Percentiles rank a stretch among this genome's conserved stretches.
These are phyloP conservation scores for Buathra laborator DNA, from an alignment of 2,888 invertebrate species.

Conservation along the genomic window DNA sequence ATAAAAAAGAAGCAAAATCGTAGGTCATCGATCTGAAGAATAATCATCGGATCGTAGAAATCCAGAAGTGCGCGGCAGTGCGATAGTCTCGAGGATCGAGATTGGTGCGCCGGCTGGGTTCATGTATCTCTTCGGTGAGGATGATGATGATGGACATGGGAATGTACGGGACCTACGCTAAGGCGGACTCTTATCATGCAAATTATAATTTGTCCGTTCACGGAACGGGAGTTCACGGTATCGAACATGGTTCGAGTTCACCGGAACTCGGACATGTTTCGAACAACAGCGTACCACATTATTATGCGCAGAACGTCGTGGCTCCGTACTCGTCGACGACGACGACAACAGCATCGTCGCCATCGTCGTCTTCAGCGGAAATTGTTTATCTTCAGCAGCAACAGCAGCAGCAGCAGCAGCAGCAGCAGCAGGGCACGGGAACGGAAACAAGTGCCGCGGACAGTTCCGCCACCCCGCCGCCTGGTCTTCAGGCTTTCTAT, in stretches of 20 bases:
- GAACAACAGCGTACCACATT: slow-evolving; percentile 74
- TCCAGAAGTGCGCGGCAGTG: slow-evolving; percentile 46
- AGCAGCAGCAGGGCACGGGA: slow-evolving; percentile 69
- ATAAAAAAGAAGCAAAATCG: not conserved
- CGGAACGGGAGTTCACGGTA: slow-evolving; percentile 73
- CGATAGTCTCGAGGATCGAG: slow-evolving; percentile 46
- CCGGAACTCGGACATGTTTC: slow-evolving; percentile 78
- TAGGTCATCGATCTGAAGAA: not conserved
- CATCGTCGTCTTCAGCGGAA: slow-evolving; percentile 80
- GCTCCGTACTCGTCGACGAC: slow-evolving; percentile 83
- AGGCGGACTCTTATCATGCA: slow-evolving; percentile 82
- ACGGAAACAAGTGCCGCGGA: slow-evolving; percentile 62
- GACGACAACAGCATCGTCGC: slow-evolving; percentile 76
- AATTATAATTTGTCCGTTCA: slow-evolving; percentile 64
- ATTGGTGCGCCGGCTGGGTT: slow-evolving; percentile 72
- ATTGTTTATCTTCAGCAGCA: slow-evolving; percentile 65
- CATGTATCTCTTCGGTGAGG: slow-evolving; percentile 81
- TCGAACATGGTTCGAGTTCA: slow-evolving; percentile 86
- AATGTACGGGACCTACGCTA: slow-evolving; percentile 89
- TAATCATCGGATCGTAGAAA: not conserved
- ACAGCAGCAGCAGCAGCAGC: slow-evolving; percentile 66
- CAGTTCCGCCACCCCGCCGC: slow-evolving; percentile 75
- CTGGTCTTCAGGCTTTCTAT: slow-evolving; percentile 80
- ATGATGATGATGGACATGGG: slow-evolving; percentile 95
- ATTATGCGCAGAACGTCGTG: slow-evolving; percentile 81